These are phyloP conservation scores for Bombus fervidus DNA, from an alignment of 1,140 invertebrate species.

Conservation along the genomic window DNA sequence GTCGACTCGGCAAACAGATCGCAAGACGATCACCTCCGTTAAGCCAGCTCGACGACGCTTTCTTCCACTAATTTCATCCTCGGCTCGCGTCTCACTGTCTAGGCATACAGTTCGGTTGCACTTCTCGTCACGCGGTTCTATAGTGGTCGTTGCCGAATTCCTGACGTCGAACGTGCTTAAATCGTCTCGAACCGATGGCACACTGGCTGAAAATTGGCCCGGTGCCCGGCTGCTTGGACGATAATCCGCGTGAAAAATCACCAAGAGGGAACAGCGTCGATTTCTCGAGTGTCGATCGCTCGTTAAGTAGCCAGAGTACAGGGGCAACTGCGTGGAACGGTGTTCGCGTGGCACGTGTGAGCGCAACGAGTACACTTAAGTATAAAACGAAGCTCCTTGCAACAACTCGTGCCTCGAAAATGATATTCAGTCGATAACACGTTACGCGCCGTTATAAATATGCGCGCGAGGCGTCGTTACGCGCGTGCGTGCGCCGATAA, in stretches of 20 bases:
- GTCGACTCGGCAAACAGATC: not conserved
- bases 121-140: not conserved
- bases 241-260: conserved; percentile 19
- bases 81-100: conserved; percentile 12
- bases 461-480: not conserved
- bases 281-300: not conserved
- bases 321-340: not conserved
- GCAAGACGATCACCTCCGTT: not conserved
- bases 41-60: too few relatives aligned
- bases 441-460: conserved; percentile 24
- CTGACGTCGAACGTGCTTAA: not conserved
- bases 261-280: not conserved
- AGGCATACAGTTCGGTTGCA: not conserved
- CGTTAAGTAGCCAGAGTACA: not conserved
- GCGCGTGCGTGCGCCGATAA: conserved; percentile 40
- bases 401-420: conserved; percentile 27
- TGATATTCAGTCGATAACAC: conserved; percentile 45
- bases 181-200: not conserved
- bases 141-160: conserved; percentile 8
- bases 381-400: conserved; percentile 40
- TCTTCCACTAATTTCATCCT: conserved; percentile 3
- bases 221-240: not conserved
- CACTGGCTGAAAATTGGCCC: conserved; percentile 14
- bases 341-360: conserved; percentile 32
- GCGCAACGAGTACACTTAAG: conserved; percentile 43